These are phyloP conservation scores for Penaeus monodon DNA, from an alignment of 2,888 invertebrate species.

Conservation along the genomic window DNA sequence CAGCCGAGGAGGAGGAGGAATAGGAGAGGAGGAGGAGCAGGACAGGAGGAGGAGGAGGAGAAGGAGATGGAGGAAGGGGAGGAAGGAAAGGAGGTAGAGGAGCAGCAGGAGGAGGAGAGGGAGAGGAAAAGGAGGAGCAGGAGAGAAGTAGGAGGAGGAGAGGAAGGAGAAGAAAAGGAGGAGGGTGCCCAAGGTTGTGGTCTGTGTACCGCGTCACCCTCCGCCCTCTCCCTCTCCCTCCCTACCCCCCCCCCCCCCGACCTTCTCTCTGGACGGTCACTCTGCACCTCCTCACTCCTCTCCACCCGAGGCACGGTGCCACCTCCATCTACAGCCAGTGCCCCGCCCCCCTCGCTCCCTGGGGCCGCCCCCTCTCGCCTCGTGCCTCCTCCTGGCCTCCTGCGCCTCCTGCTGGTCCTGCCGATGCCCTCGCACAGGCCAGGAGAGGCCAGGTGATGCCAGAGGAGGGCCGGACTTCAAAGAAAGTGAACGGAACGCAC, in stretches of 20 bases:
- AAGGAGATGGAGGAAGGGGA: too few relatives aligned
- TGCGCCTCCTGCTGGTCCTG: neutral
- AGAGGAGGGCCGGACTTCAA: conserved; percentile 23
- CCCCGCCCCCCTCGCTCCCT: neutral
- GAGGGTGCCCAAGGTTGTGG: conserved; percentile 37
- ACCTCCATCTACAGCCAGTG: conserved; percentile 14
- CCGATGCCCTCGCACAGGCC: neutral
- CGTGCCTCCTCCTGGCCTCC: neutral
- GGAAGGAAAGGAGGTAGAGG: too few relatives aligned
- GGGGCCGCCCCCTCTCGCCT: neutral
- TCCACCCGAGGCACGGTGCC: neutral
- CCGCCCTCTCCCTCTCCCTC: neutral
- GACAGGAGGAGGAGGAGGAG: too few relatives aligned
- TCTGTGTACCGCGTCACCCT: conserved; percentile 20
- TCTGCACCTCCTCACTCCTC: neutral
- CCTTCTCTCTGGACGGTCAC: neutral
- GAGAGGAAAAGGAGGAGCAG: too few relatives aligned
- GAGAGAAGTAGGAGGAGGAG: too few relatives aligned
- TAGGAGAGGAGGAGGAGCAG: too few relatives aligned
- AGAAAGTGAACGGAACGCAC: conserved; percentile 42
- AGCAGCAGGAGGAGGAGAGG: too few relatives aligned
- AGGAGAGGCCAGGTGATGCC: neutral
- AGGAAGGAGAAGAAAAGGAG: neutral
- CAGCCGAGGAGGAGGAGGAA: too few relatives aligned
- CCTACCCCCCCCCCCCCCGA: neutral